Evolutionary conservation across 1,140 invertebrate genomes (phyloP), one percentile per base, ranked within the genome.

Genomic region (Pomacea maculata): DNA sequence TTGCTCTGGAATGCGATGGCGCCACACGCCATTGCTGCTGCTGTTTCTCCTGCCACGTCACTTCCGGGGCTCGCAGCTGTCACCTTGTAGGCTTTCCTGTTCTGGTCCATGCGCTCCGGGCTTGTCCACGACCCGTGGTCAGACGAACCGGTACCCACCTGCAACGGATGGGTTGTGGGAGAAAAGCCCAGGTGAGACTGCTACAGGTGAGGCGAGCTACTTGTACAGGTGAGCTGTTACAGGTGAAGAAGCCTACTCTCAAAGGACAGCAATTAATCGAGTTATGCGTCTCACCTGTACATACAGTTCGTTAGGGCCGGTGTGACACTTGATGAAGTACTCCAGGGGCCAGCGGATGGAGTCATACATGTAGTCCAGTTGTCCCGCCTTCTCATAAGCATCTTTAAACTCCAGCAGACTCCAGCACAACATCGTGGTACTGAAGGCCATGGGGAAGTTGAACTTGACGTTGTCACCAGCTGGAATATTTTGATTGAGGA

Each of bases 401-500:
- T 93, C 89, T 63, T 91, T 88, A 88, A 92, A 94, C 29, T 92
- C 92, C 9, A 94, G 85, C 6, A 93, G 86, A n/a, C 94, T 93
- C 94, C 94, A 95, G 0, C 92, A 92, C 54, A 94, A 83, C 0
- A 94, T 77, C 0, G 94, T 94, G 0, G 92, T 93, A 0, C 93
- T 92, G 65, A 88, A 93, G 0, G 94, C 94, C 93, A 94, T 94
- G 0, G 94, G 94, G 82, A 94, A 94, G 7, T 93, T 93, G 83
- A 94, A 94, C 87, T 95, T 95, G 0, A 95, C 94, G 81, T 93
- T 93, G 85, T 95, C 94, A 52, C 93, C 93, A 79, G 94, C 94
- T 94, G 82, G 91, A 90, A 90, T 45, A 73, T 21, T 45, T 52
- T 54, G 45, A 73, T 45, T 0, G 17, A 45, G 19, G 25, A 52